Percentiles rank a stretch among this genome's conserved stretches.
These are phyloP conservation scores for Drosophila tristis DNA, from an alignment of 1,140 invertebrate species.

Conservation along the genomic window DNA sequence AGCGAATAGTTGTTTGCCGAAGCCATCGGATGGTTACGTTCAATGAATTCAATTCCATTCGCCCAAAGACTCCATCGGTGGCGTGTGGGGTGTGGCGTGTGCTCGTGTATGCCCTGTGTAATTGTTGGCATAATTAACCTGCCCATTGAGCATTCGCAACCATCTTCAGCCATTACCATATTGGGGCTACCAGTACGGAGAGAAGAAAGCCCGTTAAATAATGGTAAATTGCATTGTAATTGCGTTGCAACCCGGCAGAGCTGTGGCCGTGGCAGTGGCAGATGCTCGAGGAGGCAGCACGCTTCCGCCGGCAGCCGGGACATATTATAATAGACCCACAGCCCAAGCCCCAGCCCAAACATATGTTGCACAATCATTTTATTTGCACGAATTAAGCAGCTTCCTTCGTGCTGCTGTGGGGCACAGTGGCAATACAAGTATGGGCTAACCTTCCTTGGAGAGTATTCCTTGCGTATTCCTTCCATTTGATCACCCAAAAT, in stretches of 20 bases:
- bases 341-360: constrained; percentile 39
- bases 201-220: constrained; percentile 68
- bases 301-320: constrained; percentile 9
- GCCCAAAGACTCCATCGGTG: too few relatives aligned
- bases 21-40: constrained; percentile 21
- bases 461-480: too few relatives aligned
- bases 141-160: constrained; percentile 10
- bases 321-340: constrained; percentile 62
- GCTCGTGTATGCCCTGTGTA: constrained; percentile 8
- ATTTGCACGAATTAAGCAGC: constrained; percentile 77
- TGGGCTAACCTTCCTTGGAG: not conserved
- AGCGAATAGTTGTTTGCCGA: constrained; percentile 13
- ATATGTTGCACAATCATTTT: constrained; percentile 81
- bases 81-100: too few relatives aligned
- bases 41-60: constrained; percentile 36
- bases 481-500: not conserved
- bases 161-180: constrained; percentile 42
- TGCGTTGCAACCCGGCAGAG: constrained; percentile 46
- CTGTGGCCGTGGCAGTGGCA: not conserved
- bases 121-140: constrained; percentile 70
- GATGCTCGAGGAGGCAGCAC: constrained; percentile 13
- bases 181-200: constrained; percentile 29
- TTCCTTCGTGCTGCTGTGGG: constrained; percentile 22
- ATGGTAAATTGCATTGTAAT: constrained; percentile 74
- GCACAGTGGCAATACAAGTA: constrained; percentile 38